Evolutionary conservation across 2,888 invertebrate species (phyloP).

Genomic region (Drosophila tripunctata): DNA sequence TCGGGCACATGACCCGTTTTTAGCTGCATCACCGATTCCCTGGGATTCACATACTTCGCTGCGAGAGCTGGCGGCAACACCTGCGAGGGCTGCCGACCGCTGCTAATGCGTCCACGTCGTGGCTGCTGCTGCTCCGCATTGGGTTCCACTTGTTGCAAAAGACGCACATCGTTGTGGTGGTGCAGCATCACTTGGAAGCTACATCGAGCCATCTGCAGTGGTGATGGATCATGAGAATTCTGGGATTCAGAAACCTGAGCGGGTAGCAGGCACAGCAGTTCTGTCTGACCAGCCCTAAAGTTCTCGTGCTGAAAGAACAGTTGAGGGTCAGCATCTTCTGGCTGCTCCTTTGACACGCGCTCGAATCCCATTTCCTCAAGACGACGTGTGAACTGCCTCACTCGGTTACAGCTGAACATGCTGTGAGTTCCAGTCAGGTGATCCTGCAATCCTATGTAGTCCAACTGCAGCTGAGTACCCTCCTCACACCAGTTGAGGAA

Average conservation of each 20-base stretch:
- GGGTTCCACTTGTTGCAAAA: slow-evolving; percentile 25
- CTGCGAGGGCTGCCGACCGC: background rate
- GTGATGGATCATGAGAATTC: too few relatives aligned
- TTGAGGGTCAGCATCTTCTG: background rate
- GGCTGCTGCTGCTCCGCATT: slow-evolving; percentile 11
- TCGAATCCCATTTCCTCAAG: slow-evolving; percentile 34
- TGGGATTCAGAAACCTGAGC: background rate
- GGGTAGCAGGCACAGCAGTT: slow-evolving; percentile 9
- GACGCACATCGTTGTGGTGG: slow-evolving; percentile 27
- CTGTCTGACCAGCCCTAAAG: slow-evolving; percentile 9
- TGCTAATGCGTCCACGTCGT: slow-evolving; percentile 41
- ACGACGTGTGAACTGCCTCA: slow-evolving; percentile 22
- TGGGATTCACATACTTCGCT: slow-evolving; percentile 37
- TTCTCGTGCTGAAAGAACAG: slow-evolving; percentile 26
- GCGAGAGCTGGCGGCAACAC: slow-evolving; percentile 10
- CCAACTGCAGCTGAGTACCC: slow-evolving; percentile 37
- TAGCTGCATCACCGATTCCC: slow-evolving; percentile 40
- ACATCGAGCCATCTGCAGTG: slow-evolving; percentile 39
- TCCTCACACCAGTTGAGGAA: slow-evolving; percentile 46
- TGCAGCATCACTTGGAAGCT: slow-evolving; percentile 29
- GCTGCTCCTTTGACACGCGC: background rate
- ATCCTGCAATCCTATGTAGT: slow-evolving; percentile 52
- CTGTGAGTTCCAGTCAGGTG: slow-evolving; percentile 28
- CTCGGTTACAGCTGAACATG: slow-evolving; percentile 33
- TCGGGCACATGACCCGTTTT: slow-evolving; percentile 29